Conservation (phyloP, 2,888 invertebrate genomes). For the Xestia sexstrigata region DNA sequence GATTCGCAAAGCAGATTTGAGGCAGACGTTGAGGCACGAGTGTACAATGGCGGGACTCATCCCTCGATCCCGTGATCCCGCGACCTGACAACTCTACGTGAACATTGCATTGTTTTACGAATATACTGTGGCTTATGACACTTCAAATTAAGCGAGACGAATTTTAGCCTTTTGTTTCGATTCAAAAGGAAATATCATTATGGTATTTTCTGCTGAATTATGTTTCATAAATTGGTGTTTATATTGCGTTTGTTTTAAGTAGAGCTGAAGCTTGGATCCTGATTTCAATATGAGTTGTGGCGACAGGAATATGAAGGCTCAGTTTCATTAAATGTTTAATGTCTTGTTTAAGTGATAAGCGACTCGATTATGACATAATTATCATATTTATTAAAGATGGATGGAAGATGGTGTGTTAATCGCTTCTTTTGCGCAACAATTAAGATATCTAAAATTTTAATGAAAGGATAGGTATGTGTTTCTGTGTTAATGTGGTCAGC, state of each 20-base stretch:
- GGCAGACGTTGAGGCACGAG: conserved; percentile 75
- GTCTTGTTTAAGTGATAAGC: conserved; percentile 17
- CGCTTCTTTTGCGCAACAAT: not conserved
- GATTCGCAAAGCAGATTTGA: conserved; percentile 87
- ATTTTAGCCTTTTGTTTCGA: conserved; percentile 75
- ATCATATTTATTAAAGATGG: not conserved
- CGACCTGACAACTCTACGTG: conserved; percentile 74
- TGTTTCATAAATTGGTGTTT: conserved; percentile 36
- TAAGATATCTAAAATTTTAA: not conserved
- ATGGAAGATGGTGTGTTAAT: conserved; percentile 10
- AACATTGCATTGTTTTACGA: conserved; percentile 87
- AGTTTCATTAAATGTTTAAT: conserved; percentile 34
- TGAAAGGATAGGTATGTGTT: not conserved
- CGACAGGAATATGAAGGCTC: conserved; percentile 28
- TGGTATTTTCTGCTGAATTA: conserved; percentile 48
- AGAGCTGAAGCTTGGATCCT: conserved; percentile 6
- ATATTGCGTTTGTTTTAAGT: conserved; percentile 25
- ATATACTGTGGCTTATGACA: conserved; percentile 81
- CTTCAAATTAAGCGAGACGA: conserved; percentile 82
- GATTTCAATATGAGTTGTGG: conserved; percentile 10
- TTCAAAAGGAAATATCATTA: conserved; percentile 58
- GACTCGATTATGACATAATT: conserved; percentile 15
- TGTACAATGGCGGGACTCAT: conserved; percentile 82
- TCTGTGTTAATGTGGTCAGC: not conserved
- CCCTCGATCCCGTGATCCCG: conserved; percentile 64